Evolutionary conservation across 1,140 invertebrate genomes (phyloP).

Genomic region (Dendrolimus kikuchii): DNA sequence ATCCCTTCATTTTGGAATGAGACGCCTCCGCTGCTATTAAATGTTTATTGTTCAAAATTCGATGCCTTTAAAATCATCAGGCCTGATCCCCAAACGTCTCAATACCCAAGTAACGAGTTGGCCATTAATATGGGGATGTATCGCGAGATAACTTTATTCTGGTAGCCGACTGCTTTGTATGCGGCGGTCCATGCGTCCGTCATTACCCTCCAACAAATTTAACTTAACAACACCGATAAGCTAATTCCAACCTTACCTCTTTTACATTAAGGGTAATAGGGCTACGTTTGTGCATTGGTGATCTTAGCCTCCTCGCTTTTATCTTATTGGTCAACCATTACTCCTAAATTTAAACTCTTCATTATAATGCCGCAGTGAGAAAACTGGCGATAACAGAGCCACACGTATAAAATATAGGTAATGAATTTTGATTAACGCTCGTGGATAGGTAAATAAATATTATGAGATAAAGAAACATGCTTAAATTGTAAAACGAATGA

Average conservation of each 20-base stretch:
- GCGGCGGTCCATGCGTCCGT: conserved; percentile 62
- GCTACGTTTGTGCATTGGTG: conserved; percentile 19
- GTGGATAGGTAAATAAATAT: conserved; percentile 44
- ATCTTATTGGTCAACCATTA: conserved; percentile 71
- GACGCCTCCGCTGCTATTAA: neutral
- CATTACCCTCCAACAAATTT: conserved; percentile 49
- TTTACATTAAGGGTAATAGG: conserved; percentile 16
- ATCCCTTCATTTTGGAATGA: too few relatives aligned
- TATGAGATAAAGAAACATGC: conserved; percentile 39
- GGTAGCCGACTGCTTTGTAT: conserved; percentile 71
- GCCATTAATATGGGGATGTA: conserved; percentile 70
- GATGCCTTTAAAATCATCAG: conserved; percentile 49
- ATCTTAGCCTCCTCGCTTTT: conserved; percentile 58
- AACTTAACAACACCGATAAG: conserved; percentile 5
- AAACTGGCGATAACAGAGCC: conserved; percentile 58
- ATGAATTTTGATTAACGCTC: conserved; percentile 64
- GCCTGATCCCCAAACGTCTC: conserved; percentile 55
- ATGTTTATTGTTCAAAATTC: conserved; percentile 32
- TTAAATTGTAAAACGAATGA: conserved; percentile 22
- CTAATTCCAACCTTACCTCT: conserved; percentile 25
- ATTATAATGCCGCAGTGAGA: conserved; percentile 67
- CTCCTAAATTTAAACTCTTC: conserved; percentile 71
- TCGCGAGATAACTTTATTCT: conserved; percentile 71
- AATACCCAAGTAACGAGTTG: conserved; percentile 70
- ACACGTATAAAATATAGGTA: conserved; percentile 65